These are phyloP conservation scores for Diloba caeruleocephala DNA, from an alignment of 2,888 invertebrate genomes.

Conservation along the genomic window DNA sequence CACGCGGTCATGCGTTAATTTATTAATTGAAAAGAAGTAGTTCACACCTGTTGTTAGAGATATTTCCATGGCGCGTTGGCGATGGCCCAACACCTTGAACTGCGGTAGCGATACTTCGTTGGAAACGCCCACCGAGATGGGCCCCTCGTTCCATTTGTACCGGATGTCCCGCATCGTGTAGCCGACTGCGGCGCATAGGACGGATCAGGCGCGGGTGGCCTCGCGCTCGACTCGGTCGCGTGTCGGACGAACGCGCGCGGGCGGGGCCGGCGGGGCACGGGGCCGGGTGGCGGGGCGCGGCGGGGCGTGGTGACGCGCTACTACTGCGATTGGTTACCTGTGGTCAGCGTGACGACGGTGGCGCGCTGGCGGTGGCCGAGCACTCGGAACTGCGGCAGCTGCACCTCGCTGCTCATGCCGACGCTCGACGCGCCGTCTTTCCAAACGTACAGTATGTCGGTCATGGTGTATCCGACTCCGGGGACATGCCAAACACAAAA, in stretches of 20 bases:
- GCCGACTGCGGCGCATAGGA: conserved; percentile 91
- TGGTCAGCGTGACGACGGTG: conserved; percentile 97
- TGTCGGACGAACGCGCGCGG: conserved; percentile 41
- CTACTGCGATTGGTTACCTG: conserved; percentile 93
- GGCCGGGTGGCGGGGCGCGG: conserved; percentile 37
- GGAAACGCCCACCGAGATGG: conserved; percentile 97
- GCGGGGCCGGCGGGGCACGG: conserved; percentile 23
- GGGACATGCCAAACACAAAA: conserved; percentile 87
- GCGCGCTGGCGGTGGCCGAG: conserved; percentile 98
- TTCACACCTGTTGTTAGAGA: conserved; percentile 96
- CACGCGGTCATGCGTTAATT: conserved; percentile 4
- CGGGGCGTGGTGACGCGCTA: conserved; percentile 39
- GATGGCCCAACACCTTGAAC: conserved; percentile 98
- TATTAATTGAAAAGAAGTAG: conserved; percentile 15
- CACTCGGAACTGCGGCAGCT: conserved; percentile 98
- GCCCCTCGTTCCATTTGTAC: conserved; percentile 98
- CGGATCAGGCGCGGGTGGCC: conserved; percentile 61
- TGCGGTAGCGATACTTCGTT: conserved; percentile 97
- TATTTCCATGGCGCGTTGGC: conserved; percentile 97
- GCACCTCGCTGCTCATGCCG: conserved; percentile 98
- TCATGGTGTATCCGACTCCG: conserved; percentile 99
- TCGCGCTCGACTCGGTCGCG: conserved; percentile 54
- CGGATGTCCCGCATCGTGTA: conserved; percentile 98
- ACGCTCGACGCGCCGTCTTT: conserved; percentile 97
- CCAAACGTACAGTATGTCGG: conserved; percentile 99